Base-by-base conservation (phyloP, 1,140 invertebrate species). In the Tetramorium simillimum region DNA sequence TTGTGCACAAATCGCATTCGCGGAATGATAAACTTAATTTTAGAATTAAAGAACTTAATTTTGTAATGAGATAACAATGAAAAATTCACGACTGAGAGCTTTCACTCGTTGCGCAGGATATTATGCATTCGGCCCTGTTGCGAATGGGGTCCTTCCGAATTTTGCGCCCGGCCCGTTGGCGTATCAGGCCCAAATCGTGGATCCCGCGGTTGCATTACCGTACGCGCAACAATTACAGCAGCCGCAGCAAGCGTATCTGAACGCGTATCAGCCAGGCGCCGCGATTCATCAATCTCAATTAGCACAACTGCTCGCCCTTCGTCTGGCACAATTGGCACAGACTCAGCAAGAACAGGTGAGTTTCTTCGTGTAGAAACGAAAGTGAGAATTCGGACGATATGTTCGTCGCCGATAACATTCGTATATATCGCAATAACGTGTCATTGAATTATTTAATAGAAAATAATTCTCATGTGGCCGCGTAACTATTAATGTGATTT, bases 161-260 rank as follows among this genome's bases (percentile, higher is more conserved):
- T 73, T 65, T 51, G 73, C 65, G 46, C 49, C 58, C 46, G 49
- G 51, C 21, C 81, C 82, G 3, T 58, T 86, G 12, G 16, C 87
- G 1, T 88, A 88, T 77, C 89, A 91, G 63, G 10, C 75, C 14
- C 63, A 67, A 1, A 7, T 84, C 3, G 10, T 78, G 16, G 81
- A 93, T 67, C 91, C 91, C 21, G 86, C 76, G 5, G 21, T 84
- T 16, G 67, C 86, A 28, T 67, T 89, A 24, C 67, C 91, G 9
- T 93, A 93, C 46, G 80, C 85, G 18, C 92, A 93, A 46, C 92
- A 93, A 82, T 70, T 89, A 16, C 92, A 92, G n/a, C 92, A 93
- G 40, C 84, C 81, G 2, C 91, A 88, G 46, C 85, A 87, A 63
- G 21, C 78, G 7, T 81, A 90, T 5, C 21, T 76, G 6, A 53